phyloP scores from a whole-genome alignment of 2,888 invertebrate genomes.

The Agonopterix heracliana region DNA sequence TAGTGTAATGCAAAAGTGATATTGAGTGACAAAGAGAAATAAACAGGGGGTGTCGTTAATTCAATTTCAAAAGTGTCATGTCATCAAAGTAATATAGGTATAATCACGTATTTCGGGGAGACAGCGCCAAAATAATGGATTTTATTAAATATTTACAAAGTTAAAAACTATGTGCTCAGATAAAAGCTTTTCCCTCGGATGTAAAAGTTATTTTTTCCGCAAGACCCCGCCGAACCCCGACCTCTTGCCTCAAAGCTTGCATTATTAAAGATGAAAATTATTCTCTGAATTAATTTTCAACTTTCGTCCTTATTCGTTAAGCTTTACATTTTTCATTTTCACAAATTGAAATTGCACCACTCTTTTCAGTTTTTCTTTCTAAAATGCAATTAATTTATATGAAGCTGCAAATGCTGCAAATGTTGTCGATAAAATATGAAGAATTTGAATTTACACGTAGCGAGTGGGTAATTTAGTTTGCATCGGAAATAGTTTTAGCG shows the following conservation, averaged over 20 bases:
- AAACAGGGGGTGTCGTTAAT: too few species aligned
- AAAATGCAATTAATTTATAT: not conserved
- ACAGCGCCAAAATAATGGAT: slow-evolving; percentile 2
- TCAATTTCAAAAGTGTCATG: too few species aligned
- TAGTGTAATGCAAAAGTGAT: too few species aligned
- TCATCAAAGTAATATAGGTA: too few species aligned
- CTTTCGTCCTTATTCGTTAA: slow-evolving; percentile 8
- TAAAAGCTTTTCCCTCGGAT: too few species aligned
- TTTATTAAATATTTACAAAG: slow-evolving; percentile 6
- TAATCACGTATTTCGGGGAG: too few species aligned
- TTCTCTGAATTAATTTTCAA: slow-evolving; percentile 12
- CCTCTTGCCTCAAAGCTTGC: slow-evolving; percentile 8
- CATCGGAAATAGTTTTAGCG: slow-evolving; percentile 13
- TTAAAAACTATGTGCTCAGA: too few species aligned
- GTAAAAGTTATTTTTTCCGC: too few species aligned
- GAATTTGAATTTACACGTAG: not conserved
- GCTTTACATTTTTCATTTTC: slow-evolving; percentile 4
- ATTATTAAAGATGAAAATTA: slow-evolving; percentile 11
- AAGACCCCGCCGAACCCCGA: too few species aligned
- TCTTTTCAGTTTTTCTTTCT: not conserved
- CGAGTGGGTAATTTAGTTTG: not conserved
- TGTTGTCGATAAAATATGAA: not conserved
- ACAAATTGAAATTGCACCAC: too few species aligned
- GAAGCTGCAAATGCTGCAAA: not conserved
- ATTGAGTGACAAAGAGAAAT: too few species aligned